Conservation (phyloP, 2,888 invertebrate species). For the Caenorhabditis virilis region DNA sequence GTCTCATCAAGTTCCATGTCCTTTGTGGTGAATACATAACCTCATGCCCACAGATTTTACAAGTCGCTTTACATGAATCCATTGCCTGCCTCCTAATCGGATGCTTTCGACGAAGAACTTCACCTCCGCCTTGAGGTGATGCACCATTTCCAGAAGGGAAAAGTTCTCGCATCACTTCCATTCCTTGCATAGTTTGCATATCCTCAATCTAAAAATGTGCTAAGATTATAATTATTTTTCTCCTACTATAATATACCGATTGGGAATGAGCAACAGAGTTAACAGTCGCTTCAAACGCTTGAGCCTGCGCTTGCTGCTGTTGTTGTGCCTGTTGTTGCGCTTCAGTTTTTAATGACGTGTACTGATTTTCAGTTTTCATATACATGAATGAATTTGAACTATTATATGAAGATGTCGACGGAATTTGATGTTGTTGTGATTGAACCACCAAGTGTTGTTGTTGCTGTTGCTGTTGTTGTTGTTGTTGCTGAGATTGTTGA, state of each 20-base stretch:
- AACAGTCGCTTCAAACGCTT: constrained; percentile 20
- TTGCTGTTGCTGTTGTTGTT: constrained; percentile 6
- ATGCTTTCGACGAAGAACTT: constrained; percentile 17
- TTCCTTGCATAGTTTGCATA: constrained; percentile 3
- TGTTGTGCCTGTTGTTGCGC: constrained; percentile 6
- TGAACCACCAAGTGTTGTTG: constrained; percentile 15
- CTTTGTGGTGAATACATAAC: constrained; percentile 40
- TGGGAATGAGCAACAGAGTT: constrained; percentile 32
- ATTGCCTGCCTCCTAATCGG: constrained; percentile 17
- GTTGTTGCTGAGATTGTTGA: background rate
- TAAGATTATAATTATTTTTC: too few species aligned
- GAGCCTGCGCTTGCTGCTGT: constrained; percentile 1
- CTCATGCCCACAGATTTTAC: constrained; percentile 35
- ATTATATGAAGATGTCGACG: constrained; percentile 21
- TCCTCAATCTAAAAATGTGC: background rate
- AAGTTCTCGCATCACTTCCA: constrained; percentile 14
- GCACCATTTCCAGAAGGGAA: constrained; percentile 12
- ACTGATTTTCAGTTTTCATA: constrained; percentile 10
- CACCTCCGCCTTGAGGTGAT: constrained; percentile 9
- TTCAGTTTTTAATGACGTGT: constrained; percentile 11
- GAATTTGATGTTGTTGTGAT: constrained; percentile 30
- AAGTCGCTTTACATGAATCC: constrained; percentile 33
- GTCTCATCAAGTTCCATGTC: constrained; percentile 40
- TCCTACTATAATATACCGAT: too few species aligned
- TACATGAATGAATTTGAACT: constrained; percentile 16